phyloP scores from a whole-genome alignment of 2,888 invertebrate species.

The Drosophila glabriapex region DNA sequence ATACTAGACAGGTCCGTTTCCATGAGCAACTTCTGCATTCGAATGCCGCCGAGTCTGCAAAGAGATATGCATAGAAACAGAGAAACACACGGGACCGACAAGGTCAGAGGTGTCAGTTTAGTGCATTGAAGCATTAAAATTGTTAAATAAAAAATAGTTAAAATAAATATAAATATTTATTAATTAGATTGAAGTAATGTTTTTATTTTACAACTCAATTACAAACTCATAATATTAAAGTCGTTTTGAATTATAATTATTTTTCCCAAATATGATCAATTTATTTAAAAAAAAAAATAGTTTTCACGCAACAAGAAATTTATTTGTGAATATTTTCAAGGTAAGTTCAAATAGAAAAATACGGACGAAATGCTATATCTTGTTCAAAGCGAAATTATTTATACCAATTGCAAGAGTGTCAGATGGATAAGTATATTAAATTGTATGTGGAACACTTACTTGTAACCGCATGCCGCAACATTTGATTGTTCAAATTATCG shows the following conservation, averaged over 20 bases:
- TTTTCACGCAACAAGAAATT: not conserved
- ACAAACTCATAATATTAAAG: no score
- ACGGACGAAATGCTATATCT: not conserved
- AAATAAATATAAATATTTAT: not conserved
- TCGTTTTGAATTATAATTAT: not conserved
- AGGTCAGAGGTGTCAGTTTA: not conserved
- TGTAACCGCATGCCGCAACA: slow-evolving; percentile 82
- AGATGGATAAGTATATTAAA: not conserved
- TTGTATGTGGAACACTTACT: slow-evolving; percentile 56
- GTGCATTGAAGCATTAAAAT: not conserved
- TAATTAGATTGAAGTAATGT: not conserved
- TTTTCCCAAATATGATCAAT: not conserved
- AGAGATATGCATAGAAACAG: slow-evolving; percentile 1
- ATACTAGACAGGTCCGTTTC: slow-evolving; percentile 57
- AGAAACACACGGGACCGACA: not conserved
- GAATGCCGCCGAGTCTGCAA: slow-evolving; percentile 48
- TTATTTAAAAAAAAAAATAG: not conserved
- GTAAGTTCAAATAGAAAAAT: not conserved
- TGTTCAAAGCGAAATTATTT: not conserved
- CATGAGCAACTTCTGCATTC: slow-evolving; percentile 34
- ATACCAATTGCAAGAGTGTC: not conserved
- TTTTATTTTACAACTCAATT: not conserved
- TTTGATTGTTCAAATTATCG: slow-evolving; percentile 85
- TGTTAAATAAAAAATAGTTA: not conserved
- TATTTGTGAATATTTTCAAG: not conserved